Conservation (phyloP, 2,797 vertebrate genomes). For the Luscinia megarhynchos region DNA sequence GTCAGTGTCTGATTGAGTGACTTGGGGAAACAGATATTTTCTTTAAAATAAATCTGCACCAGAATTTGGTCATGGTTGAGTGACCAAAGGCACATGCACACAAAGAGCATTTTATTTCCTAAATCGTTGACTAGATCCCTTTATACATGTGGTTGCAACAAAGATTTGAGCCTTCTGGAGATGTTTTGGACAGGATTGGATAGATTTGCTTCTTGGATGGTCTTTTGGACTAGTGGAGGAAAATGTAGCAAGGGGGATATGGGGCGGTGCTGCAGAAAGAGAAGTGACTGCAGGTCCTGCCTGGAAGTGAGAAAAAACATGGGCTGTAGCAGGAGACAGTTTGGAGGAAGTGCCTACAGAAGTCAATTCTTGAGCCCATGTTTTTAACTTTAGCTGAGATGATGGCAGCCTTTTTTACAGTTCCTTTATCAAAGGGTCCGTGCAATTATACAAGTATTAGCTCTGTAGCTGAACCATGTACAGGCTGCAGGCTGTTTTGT, state of each 20-base stretch:
- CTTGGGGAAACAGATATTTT: not conserved
- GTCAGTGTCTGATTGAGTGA: not conserved
- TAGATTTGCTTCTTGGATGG: not conserved
- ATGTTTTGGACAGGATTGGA: not conserved
- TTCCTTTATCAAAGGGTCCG: not conserved
- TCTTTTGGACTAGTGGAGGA: not conserved
- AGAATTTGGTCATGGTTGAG: not conserved
- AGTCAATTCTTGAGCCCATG: not conserved
- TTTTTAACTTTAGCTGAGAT: not conserved
- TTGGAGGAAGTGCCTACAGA: not conserved
- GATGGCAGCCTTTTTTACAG: not conserved
- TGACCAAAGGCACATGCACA: not conserved
- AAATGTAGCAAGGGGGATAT: rapidly evolving
- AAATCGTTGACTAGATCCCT: not conserved
- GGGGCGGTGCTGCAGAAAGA: not conserved
- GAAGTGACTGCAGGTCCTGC: not conserved
- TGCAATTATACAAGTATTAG: not conserved
- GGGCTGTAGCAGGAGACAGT: not conserved
- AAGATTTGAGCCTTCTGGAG: not conserved
- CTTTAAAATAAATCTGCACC: not conserved
- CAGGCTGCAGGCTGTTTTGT: not conserved
- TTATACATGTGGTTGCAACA: not conserved
- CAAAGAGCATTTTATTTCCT: not conserved
- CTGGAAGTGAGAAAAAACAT: not conserved
- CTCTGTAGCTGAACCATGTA: not conserved